Evolutionary conservation across 30 jellyfish, hydroid and myxozoan species (phyloP).

Genomic region (Aurelia sp.): DNA sequence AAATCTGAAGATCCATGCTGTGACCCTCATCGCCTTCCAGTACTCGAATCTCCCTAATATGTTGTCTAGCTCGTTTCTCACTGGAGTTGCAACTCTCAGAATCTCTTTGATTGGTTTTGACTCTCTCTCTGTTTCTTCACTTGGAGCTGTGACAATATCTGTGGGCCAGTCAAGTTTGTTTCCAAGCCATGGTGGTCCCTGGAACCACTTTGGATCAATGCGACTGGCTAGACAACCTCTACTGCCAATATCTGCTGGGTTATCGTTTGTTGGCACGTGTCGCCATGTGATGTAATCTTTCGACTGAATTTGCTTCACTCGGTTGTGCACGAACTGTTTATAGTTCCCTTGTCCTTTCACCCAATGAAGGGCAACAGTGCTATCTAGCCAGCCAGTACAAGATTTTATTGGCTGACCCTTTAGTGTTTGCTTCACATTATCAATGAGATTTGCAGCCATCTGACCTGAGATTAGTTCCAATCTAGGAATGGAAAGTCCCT

Average conservation of each 20-base stretch:
- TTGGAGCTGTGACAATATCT: not conserved
- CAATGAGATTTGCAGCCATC: conserved; percentile 35
- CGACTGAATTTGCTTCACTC: conserved; percentile 28
- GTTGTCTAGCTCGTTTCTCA: conserved; percentile 8
- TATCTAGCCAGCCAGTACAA: conserved; percentile 41
- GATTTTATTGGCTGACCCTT: not conserved
- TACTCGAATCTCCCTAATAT: not conserved
- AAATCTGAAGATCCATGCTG: conserved; percentile 49
- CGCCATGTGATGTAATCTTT: conserved; percentile 37
- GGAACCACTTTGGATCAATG: conserved; percentile 28
- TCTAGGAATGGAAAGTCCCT: conserved; percentile 35
- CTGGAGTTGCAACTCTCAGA: not conserved
- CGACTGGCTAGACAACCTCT: conserved; percentile 32
- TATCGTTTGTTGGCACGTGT: conserved; percentile 47
- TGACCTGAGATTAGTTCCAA: conserved; percentile 47
- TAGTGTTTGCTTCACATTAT: conserved; percentile 6
- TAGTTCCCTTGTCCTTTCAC: conserved; percentile 35
- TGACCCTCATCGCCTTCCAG: conserved; percentile 23
- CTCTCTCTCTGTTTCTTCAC: conserved; percentile 1
- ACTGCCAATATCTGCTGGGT: conserved; percentile 77
- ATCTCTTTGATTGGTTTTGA: conserved; percentile 12
- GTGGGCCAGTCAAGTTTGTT: conserved; percentile 42
- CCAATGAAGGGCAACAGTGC: conserved; percentile 71
- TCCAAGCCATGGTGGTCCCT: conserved; percentile 65
- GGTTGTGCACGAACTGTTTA: conserved; percentile 38